Base-by-base conservation (phyloP, 2,113 vertebrate species). In the Oreochromis spilurus region DNA sequence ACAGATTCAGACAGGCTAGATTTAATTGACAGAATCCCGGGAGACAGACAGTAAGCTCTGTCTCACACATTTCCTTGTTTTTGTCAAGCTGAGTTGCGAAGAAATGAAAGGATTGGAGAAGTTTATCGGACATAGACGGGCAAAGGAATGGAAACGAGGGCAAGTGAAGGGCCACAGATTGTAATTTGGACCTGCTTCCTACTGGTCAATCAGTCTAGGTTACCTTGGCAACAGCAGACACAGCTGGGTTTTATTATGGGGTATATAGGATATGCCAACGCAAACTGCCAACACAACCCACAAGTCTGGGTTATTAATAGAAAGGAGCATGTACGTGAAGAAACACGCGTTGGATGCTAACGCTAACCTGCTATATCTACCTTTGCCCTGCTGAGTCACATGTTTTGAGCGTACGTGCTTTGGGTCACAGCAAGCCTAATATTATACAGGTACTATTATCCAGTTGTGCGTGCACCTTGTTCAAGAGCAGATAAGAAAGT, bases 11-110 rank as follows among this genome's bases (percentile, higher is more conserved):
- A 78, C 81, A 10, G 89, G 79, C 72, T 79, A 40, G 77, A 84
- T 86, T 89, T 91, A 92, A 93, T 93, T 92, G 90, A 94, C 88
- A 90, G 86, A 91, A 67, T 81, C 55, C n/a, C 52, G n/a, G 10
- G 58, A 90, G 50, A 86, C 50, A 34, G 85, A 67, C n/a, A 72
- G 80, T 52, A 36, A 90, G 75, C 45, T 45, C 48, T 36, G 62
- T 52, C 87, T 92, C 70, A 75, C 79, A 87, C 36, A 36, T 79
- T 85, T 87, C 77, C 84, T 84, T 91, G 89, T 88, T 91, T 91
- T 86, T 65, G 60, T 88, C 81, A 52, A 85, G 87, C 21, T 21
- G 82, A 67, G 21, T 26, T 53, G 45, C 21, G 38, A 81, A 9
- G 57, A 82, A 83, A 86, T 50, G 85, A 89, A 87, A 72, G 11